Conservation (phyloP, 2,797 vertebrate species). For the Orientallactaga sibirica region DNA sequence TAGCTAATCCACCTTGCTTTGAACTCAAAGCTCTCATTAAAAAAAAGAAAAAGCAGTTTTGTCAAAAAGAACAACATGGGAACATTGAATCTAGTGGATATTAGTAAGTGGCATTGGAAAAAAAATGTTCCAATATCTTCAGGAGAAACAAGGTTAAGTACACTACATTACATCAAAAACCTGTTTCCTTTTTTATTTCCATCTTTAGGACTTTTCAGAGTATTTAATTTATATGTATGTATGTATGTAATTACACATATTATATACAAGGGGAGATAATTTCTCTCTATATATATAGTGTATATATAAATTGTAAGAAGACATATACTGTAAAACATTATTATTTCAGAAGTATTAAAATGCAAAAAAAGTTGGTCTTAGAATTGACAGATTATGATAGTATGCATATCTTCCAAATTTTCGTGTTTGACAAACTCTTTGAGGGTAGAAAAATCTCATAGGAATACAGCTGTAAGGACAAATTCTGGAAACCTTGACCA, state of each 20-base stretch:
- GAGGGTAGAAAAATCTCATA: not conserved
- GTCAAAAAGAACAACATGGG: not conserved
- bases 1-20: not conserved
- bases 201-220: not conserved
- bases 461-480: not conserved
- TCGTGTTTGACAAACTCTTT: not conserved
- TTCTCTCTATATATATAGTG: not conserved
- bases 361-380: not conserved
- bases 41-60: not conserved
- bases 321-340: not conserved
- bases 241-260: not conserved
- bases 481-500: not conserved
- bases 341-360: conserved; percentile 4
- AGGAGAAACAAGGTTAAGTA: not conserved
- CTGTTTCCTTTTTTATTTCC: not conserved
- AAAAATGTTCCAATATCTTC: not conserved
- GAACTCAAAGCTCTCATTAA: not conserved
- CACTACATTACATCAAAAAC: not conserved
- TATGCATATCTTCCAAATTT: not conserved
- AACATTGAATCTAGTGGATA: not conserved
- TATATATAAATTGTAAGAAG: not conserved
- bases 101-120: not conserved
- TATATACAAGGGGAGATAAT: not conserved
- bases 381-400: not conserved
- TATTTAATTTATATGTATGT: not conserved